Base-by-base conservation (phyloP, 2,113 vertebrate genomes). In the Aptenodytes patagonicus region DNA sequence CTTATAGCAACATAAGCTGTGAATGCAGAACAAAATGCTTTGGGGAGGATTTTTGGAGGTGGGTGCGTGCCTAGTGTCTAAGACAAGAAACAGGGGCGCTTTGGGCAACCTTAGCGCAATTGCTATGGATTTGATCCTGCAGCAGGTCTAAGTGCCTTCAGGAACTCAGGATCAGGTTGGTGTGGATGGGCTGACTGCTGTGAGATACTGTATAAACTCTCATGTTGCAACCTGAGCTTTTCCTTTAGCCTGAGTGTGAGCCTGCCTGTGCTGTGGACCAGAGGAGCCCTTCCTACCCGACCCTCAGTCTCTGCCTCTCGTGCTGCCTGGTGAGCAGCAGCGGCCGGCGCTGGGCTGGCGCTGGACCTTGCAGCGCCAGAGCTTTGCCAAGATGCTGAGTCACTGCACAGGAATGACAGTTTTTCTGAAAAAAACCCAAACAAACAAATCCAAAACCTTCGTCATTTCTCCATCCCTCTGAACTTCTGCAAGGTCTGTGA, bases 311-410 rank as follows among this genome's bases (percentile, higher is more conserved):
- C 62, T 76, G 42, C 34, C 28, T 57, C 28, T 87, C 17, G 17
- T 2, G 1, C 17, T 66, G 17, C 25, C 46, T 34, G 17, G 6
- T 44, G 44, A 82, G 20, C 26, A 19, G 25, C 0, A 0, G 34
- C 3, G 5, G 42, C 31, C 2, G 5, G 7, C 42, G 16, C 32
- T 38, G 12, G 5, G 42, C 31, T 1, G 5, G 7, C 42, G 16
- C 32, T 38, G 12, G n/a, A 60, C 31, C 10, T 82, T 10, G 4
- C 47, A 82, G 44, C 7, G 7, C n/a, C 4, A 2, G 32, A 38
- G n/a, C 54, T 91, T 38, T 91, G 22, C 22, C 38, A 40, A n/a
- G 28, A 47, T 81, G 32, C 60, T 40, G 52, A 87, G 15, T 89
- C 46, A 55, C 24, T 61, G 68, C 52, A 54, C 1, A 21, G 9